A percentile compares a stretch with the other conserved stretches of the same genome.
Conservation (phyloP, 92 coral and sea anemone species). For the Heliopora coerulea region DNA sequence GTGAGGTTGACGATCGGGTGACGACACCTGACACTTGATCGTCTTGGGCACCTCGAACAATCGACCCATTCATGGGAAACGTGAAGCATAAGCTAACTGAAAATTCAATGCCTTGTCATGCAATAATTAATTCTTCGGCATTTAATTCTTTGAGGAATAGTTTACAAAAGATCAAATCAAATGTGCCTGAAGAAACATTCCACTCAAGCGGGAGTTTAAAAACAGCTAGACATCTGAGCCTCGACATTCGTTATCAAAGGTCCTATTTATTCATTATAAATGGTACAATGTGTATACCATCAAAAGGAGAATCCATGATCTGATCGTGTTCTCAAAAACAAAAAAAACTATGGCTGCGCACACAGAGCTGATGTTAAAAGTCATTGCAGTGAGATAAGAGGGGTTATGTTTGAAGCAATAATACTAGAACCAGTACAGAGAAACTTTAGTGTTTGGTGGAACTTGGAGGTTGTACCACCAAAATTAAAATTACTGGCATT, state of each 20-base stretch:
- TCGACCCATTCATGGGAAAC: constrained; percentile 37
- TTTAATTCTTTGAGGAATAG: neutral
- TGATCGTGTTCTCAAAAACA: too few relatives aligned
- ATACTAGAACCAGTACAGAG: too few relatives aligned
- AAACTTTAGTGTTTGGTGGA: too few relatives aligned
- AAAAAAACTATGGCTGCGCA: too few relatives aligned
- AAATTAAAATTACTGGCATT: too few relatives aligned
- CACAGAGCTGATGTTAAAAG: too few relatives aligned
- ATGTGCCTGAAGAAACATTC: neutral
- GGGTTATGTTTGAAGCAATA: too few relatives aligned
- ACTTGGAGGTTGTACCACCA: too few relatives aligned
- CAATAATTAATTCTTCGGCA: neutral
- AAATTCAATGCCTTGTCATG: constrained; percentile 7
- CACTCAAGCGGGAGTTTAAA: neutral
- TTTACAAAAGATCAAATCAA: neutral
- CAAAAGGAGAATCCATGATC: too few relatives aligned
- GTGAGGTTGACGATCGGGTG: neutral
- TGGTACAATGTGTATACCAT: too few relatives aligned
- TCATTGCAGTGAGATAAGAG: too few relatives aligned
- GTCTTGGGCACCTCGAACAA: constrained; percentile 31
- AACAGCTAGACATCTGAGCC: neutral
- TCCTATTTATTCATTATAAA: neutral
- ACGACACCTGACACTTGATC: constrained; percentile 30
- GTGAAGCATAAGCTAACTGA: neutral
- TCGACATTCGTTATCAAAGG: neutral